These are phyloP conservation scores for Zhengitettix transpicula DNA, from an alignment of 2,888 invertebrate species.

Conservation along the genomic window DNA sequence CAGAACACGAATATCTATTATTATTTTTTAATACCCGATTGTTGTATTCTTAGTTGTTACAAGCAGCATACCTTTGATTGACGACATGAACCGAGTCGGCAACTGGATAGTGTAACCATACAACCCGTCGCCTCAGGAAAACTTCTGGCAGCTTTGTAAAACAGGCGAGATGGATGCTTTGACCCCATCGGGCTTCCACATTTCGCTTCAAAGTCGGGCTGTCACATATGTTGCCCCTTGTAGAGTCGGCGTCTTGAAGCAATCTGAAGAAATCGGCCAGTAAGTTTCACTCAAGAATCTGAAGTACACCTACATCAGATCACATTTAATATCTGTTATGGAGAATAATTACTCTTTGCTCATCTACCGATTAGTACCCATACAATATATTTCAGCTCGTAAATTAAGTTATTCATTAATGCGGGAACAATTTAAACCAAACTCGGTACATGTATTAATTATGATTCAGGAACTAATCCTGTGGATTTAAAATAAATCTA, in stretches of 20 bases:
- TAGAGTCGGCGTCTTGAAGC: constrained; percentile 80
- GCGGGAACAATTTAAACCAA: no score
- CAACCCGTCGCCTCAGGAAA: constrained; percentile 62
- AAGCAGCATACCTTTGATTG: constrained; percentile 1
- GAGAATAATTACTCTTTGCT: no score
- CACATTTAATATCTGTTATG: no score
- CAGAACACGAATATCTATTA: constrained; percentile 12
- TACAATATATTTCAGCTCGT: no score
- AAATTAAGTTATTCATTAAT: no score
- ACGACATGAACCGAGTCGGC: constrained; percentile 56
- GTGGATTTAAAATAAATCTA: no score
- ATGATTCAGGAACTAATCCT: no score
- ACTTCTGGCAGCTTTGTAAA: constrained; percentile 83
- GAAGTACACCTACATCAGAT: no score
- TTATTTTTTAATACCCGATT: constrained; percentile 11
- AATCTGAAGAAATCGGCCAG: constrained; percentile 29
- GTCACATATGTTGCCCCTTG: constrained; percentile 80
- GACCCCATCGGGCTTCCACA: constrained; percentile 86
- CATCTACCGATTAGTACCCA: no score
- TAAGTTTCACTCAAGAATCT: no score
- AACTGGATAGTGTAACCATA: constrained; percentile 76
- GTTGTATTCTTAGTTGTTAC: constrained; percentile 1
- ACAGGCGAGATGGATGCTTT: constrained; percentile 81
- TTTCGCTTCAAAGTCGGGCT: constrained; percentile 77
- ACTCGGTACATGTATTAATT: no score